Evolutionary conservation across 2,797 vertebrate genomes (phyloP).

Genomic region (Aselliscus stoliczkanus): DNA sequence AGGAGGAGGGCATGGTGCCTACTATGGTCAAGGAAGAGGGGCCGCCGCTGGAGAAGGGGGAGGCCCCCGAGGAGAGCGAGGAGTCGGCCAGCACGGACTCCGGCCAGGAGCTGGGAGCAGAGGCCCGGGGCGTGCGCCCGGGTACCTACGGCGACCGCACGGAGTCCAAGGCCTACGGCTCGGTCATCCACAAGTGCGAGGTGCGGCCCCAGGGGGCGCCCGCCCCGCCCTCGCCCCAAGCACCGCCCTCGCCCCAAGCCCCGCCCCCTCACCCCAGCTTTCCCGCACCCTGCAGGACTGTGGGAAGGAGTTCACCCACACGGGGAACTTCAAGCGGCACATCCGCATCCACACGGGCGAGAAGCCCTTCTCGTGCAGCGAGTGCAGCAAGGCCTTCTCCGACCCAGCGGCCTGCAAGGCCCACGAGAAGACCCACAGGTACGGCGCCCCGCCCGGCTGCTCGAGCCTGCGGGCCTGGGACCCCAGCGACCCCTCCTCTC

Average conservation of each 20-base stretch:
- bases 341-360: slow-evolving; percentile 98
- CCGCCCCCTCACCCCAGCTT: not conserved
- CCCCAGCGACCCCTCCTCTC: not conserved
- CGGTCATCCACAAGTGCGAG: slow-evolving; percentile 95
- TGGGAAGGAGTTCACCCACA: slow-evolving; percentile 98
- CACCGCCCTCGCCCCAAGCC: rapidly evolving
- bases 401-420: slow-evolving; percentile 98
- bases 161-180: slow-evolving; percentile 94
- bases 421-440: slow-evolving; percentile 98
- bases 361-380: slow-evolving; percentile 95
- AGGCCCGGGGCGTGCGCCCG: slow-evolving; percentile 80
- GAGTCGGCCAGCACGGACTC: slow-evolving; percentile 78
- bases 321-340: slow-evolving; percentile 97
- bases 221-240: rapidly evolving
- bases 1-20: slow-evolving; percentile 56
- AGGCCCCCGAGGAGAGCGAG: slow-evolving; percentile 72
- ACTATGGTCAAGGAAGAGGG: slow-evolving; percentile 54
- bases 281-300: slow-evolving; percentile 86
- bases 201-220: slow-evolving; percentile 82
- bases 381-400: slow-evolving; percentile 96
- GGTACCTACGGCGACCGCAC: slow-evolving; percentile 87
- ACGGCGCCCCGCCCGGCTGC: rapidly evolving
- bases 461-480: rapidly evolving
- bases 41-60: slow-evolving; percentile 59
- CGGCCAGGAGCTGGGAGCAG: slow-evolving; percentile 71